Base-by-base conservation (phyloP, 2,113 vertebrate species). In the Charadrius vociferus region DNA sequence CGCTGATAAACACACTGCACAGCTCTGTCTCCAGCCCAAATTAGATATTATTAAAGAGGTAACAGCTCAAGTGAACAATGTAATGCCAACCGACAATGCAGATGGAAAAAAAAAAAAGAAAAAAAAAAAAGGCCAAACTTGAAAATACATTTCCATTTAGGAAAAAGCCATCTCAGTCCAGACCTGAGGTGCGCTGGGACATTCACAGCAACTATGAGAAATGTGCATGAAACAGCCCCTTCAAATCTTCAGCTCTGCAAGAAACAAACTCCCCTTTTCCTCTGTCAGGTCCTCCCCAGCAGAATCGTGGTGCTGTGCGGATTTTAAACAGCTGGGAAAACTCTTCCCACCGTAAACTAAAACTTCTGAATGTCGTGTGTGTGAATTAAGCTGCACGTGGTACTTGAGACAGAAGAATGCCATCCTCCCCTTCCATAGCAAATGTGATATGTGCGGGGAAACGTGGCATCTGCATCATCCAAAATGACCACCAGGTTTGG, bases 361-460 rank as follows among this genome's bases (percentile, higher is more conserved):
- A 91, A 47, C 36, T 72, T 61, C 49, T 37, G 75, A 59, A 36
- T 21, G 34, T 29, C 68, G 66, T 0, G 0, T 10, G 21, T 1
- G 1, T 21, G 56, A 65, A 78, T 67, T 56, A 56, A 86, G 45
- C 45, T 58, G 59, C 53, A 70, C 0, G 0, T 26, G 43, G 22
- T 18, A 32, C 29, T n/a, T 15, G 45, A 74, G 47, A 82, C 6
- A 83, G 30, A 83, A 86, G 49, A 83, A 53, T 3, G 3, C 12
- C 43, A 30, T 14, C 45, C 5, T 10, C 52, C 21, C 50, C 39
- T 77, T 83, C 32, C 50, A 39, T 1, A 79, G 74, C 59, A 75
- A 66, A 68, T 1, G 2, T 0, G 0, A 47, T 7, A 30, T 2
- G 36, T 21, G 32, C 20, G 53, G n/a, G 34, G 88, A 59, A 80